Evolutionary conservation across 2,113 vertebrate species (phyloP).

Genomic region (Hepsetus odoe): DNA sequence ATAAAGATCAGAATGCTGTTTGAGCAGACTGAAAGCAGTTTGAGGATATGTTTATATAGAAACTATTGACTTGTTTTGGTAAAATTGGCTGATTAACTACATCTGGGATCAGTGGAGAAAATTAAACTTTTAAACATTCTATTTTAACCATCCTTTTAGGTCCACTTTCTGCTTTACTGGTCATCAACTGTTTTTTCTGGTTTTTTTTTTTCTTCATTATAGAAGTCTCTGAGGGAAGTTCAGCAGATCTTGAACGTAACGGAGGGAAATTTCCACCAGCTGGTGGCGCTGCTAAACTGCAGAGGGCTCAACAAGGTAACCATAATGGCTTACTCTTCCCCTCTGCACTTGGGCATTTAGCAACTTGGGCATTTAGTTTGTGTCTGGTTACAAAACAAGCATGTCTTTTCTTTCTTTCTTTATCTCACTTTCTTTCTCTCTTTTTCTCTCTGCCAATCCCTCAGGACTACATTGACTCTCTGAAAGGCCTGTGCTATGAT

Average conservation of each 20-base stretch:
- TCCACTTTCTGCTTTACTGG: no score
- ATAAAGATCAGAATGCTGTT: no score
- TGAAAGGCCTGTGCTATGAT: slow-evolving; percentile 89
- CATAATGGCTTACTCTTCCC: slow-evolving; percentile 8
- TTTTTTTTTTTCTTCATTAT: slow-evolving; percentile 20
- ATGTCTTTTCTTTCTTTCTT: background rate
- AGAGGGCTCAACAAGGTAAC: slow-evolving; percentile 87
- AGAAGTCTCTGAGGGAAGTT: slow-evolving; percentile 84
- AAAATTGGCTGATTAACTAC: no score
- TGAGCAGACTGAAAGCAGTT: no score
- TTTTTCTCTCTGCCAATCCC: slow-evolving; percentile 6
- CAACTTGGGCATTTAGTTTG: no score
- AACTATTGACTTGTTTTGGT: no score
- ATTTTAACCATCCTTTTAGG: no score
- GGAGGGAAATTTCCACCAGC: slow-evolving; percentile 88
- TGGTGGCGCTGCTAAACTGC: slow-evolving; percentile 89
- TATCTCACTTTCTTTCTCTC: background rate
- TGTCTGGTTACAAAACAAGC: background rate
- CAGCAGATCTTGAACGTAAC: slow-evolving; percentile 88
- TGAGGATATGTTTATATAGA: no score
- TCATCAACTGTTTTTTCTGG: background rate
- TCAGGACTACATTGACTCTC: slow-evolving; percentile 85
- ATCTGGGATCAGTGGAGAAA: no score
- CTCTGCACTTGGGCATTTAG: no score
- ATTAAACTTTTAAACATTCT: no score